Conservation (phyloP, 2,888 invertebrate genomes). For the Cheiracanthium punctorium region DNA sequence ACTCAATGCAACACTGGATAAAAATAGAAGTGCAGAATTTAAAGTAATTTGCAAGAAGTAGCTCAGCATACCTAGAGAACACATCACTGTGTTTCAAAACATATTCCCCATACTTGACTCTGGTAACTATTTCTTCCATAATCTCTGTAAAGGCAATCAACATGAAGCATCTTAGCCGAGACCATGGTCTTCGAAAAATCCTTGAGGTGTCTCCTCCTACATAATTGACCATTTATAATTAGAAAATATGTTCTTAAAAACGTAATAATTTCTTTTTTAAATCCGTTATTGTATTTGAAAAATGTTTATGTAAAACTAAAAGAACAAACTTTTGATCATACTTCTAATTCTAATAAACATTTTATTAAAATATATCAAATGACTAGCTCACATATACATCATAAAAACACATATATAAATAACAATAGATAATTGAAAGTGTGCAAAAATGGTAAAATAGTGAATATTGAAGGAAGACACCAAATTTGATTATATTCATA, state of each 20-base stretch:
- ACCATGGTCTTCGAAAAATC: constrained; percentile 99
- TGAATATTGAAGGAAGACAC: neutral
- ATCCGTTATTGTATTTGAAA: no score
- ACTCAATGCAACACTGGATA: constrained; percentile 15
- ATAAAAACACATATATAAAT: neutral
- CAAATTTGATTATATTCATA: neutral
- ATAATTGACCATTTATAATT: constrained; percentile 52
- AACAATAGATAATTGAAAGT: neutral
- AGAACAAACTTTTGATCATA: neutral
- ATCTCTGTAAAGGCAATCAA: constrained; percentile 8
- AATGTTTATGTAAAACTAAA: no score
- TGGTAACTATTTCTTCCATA: constrained; percentile 43
- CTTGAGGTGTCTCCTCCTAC: constrained; percentile 99
- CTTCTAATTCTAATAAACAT: constrained; percentile 18
- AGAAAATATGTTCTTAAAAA: constrained; percentile 7
- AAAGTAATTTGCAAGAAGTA: constrained; percentile 31
- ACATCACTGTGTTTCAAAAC: constrained; percentile 42
- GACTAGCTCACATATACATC: constrained; percentile 18
- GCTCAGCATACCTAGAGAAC: constrained; percentile 58
- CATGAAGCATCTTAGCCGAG: constrained; percentile 84
- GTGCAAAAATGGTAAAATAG: neutral
- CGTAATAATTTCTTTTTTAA: neutral
- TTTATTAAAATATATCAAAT: constrained; percentile 42
- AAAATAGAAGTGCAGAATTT: constrained; percentile 34
- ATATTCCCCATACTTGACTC: constrained; percentile 38